Evolutionary conservation across 2,113 vertebrate genomes (phyloP).

Genomic region (Tamias sibiricus): DNA sequence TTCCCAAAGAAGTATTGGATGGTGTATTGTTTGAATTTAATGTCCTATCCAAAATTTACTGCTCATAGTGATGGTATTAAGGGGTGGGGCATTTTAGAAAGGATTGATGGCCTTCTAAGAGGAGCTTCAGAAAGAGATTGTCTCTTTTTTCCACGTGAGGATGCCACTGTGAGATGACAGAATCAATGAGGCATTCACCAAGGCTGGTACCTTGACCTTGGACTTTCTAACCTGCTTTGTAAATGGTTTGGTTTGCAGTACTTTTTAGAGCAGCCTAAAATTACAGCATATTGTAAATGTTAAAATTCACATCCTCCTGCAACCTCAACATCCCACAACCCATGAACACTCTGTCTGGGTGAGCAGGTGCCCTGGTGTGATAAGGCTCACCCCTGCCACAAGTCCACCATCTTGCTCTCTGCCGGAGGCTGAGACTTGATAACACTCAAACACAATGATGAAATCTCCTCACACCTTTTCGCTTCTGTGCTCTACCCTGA

Average conservation of each 20-base stretch:
- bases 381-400: accelerated
- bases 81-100: background rate
- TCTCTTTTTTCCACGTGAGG: background rate
- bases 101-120: background rate
- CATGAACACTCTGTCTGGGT: background rate
- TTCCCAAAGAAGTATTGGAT: background rate
- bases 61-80: background rate
- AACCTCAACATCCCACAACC: background rate
- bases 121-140: background rate
- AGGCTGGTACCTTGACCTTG: background rate
- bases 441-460: background rate
- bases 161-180: too few species aligned
- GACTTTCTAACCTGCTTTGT: background rate
- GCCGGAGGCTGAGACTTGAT: background rate
- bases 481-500: background rate
- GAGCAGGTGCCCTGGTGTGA: background rate
- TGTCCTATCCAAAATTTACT: background rate
- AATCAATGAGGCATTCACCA: background rate
- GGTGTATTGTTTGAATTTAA: background rate
- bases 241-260: background rate
- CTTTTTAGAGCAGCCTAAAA: background rate
- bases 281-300: background rate
- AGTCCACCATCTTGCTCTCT: background rate
- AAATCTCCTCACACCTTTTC: background rate
- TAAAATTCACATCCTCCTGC: background rate